Conservation (phyloP, 2,113 vertebrate species). For the Hippocampus comes region DNA sequence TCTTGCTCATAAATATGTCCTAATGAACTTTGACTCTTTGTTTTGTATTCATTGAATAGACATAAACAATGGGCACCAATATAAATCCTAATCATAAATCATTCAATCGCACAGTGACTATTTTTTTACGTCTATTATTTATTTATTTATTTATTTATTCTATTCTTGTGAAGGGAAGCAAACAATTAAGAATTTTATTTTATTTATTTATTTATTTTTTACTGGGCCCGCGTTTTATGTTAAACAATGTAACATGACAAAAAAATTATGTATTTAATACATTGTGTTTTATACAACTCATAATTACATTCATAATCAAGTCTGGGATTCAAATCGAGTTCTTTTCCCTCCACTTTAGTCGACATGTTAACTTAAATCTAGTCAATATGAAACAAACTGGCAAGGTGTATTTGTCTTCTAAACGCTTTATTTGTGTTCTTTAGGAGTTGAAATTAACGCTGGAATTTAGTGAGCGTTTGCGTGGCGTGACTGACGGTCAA, state of each 20-base stretch:
- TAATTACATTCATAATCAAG: not conserved
- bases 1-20: not conserved
- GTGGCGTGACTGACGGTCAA: conserved; percentile 68
- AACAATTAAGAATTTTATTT: too few relatives aligned
- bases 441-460: conserved; percentile 58
- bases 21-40: not conserved
- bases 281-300: not conserved
- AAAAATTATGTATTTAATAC: too few relatives aligned
- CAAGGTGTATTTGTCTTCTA: not conserved
- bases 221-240: too few relatives aligned
- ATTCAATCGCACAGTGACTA: too few relatives aligned
- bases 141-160: too few relatives aligned
- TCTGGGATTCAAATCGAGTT: not conserved
- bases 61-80: too few relatives aligned
- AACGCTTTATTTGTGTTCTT: not conserved
- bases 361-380: not conserved
- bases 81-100: too few relatives aligned
- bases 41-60: too few relatives aligned
- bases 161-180: too few relatives aligned
- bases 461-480: conserved; percentile 73
- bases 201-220: too few relatives aligned
- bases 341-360: not conserved
- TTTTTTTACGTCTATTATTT: too few relatives aligned
- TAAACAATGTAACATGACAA: too few relatives aligned
- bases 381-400: not conserved